Evolutionary conservation across 2,113 vertebrate species (phyloP).

Genomic region (Eleginops maclovinus): DNA sequence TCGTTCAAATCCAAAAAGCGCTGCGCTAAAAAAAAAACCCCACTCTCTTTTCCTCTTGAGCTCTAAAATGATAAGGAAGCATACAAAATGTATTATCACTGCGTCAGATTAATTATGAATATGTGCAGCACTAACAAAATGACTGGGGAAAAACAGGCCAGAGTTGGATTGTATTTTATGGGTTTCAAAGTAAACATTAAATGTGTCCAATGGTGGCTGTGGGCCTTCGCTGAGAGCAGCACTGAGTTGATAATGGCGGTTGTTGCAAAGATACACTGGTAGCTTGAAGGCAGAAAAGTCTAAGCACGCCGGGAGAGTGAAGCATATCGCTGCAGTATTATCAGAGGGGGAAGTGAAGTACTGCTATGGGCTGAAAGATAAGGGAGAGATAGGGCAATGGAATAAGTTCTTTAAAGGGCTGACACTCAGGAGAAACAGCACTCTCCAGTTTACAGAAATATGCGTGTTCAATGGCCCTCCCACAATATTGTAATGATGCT

Average conservation of each 20-base stretch:
- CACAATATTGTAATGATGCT: conserved; percentile 48
- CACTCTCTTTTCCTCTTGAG: conserved; percentile 45
- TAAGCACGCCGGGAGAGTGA: conserved; percentile 54
- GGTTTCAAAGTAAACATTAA: conserved; percentile 82
- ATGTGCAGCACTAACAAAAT: conserved; percentile 69
- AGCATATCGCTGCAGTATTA: conserved; percentile 72
- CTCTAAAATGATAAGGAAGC: conserved; percentile 74
- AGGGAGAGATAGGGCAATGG: conserved; percentile 62
- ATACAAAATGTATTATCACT: conserved; percentile 78
- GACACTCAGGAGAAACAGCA: conserved; percentile 64
- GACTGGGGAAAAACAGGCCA: conserved; percentile 61
- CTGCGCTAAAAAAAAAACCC: conserved; percentile 39
- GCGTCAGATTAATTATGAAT: conserved; percentile 81
- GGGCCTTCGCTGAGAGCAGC: conserved; percentile 65
- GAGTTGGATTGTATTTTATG: conserved; percentile 79
- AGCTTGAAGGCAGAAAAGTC: conserved; percentile 63
- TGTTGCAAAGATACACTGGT: conserved; percentile 48
- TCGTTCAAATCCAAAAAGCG: conserved; percentile 63
- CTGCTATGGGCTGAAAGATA: conserved; percentile 74
- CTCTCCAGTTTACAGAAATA: conserved; percentile 54
- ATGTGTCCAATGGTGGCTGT: conserved; percentile 68
- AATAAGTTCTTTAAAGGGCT: conserved; percentile 67
- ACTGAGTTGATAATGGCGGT: conserved; percentile 61
- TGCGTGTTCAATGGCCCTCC: conserved; percentile 35
- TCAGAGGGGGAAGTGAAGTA: conserved; percentile 66